Percentiles rank a stretch among this genome's conserved stretches.
phyloP scores from a whole-genome alignment of 1,140 invertebrate genomes.

The Solenopsis fugax region DNA sequence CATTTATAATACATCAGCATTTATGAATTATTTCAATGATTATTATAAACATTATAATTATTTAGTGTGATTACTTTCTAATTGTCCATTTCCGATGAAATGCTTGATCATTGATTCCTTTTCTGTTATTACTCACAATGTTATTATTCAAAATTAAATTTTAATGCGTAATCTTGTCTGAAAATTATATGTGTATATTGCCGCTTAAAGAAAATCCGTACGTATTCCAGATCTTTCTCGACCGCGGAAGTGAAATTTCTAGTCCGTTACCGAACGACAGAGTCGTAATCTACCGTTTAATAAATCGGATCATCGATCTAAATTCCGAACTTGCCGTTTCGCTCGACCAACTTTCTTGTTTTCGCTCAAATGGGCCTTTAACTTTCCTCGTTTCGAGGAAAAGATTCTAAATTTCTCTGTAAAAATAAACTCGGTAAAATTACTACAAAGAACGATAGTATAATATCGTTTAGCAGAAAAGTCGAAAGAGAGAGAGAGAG shows the following conservation, averaged over 20 bases:
- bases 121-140: neutral
- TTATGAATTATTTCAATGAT: neutral
- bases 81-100: neutral
- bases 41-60: slow-evolving; percentile 4
- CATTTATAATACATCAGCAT: neutral
- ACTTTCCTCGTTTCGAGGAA: slow-evolving; percentile 54
- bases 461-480: slow-evolving; percentile 14
- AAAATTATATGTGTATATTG: neutral
- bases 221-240: slow-evolving; percentile 24
- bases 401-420: slow-evolving; percentile 48
- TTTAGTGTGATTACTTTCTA: neutral
- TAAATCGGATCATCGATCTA: slow-evolving; percentile 64
- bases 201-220: slow-evolving; percentile 17
- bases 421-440: slow-evolving; percentile 45
- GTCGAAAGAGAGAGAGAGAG: slow-evolving; percentile 11
- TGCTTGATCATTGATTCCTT: neutral
- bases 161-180: neutral
- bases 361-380: slow-evolving; percentile 48
- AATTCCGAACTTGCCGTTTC: slow-evolving; percentile 56
- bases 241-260: slow-evolving; percentile 57
- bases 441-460: slow-evolving; percentile 31
- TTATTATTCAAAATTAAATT: neutral
- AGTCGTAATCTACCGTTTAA: slow-evolving; percentile 52
- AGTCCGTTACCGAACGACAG: slow-evolving; percentile 44
- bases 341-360: slow-evolving; percentile 54